phyloP scores from a whole-genome alignment of 2,797 vertebrate species.

The Propithecus perrieri region DNA sequence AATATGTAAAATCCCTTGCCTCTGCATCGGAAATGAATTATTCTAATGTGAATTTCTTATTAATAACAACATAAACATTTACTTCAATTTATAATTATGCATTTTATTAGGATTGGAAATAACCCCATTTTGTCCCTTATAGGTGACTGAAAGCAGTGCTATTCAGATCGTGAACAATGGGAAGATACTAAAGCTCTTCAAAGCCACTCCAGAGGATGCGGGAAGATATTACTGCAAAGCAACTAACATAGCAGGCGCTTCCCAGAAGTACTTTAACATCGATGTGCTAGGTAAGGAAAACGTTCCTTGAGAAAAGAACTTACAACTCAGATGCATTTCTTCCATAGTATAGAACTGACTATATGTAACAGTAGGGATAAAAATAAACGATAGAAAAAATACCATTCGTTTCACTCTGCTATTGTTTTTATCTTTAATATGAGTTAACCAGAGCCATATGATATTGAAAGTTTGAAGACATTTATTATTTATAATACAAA shows the following conservation, averaged over 20 bases:
- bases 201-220: conserved; percentile 85
- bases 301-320: not conserved
- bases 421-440: not conserved
- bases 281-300: conserved; percentile 90
- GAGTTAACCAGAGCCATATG: not conserved
- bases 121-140: conserved; percentile 63
- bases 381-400: not conserved
- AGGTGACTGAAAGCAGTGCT: conserved; percentile 89
- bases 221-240: conserved; percentile 95
- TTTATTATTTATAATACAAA: not conserved
- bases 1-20: not conserved
- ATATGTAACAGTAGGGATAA: not conserved
- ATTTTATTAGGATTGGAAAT: conserved; percentile 43
- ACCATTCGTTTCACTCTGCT: not conserved
- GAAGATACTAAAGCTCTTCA: conserved; percentile 91
- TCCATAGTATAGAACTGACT: not conserved
- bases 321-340: not conserved
- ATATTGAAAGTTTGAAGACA: not conserved
- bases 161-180: conserved; percentile 91
- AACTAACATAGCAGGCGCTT: conserved; percentile 92
- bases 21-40: not conserved
- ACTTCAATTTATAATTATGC: not conserved
- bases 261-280: conserved; percentile 92
- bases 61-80: not conserved
- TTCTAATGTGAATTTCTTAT: not conserved